Evolutionary conservation across 1,140 invertebrate genomes (phyloP).

Genomic region (Arion vulgaris): DNA sequence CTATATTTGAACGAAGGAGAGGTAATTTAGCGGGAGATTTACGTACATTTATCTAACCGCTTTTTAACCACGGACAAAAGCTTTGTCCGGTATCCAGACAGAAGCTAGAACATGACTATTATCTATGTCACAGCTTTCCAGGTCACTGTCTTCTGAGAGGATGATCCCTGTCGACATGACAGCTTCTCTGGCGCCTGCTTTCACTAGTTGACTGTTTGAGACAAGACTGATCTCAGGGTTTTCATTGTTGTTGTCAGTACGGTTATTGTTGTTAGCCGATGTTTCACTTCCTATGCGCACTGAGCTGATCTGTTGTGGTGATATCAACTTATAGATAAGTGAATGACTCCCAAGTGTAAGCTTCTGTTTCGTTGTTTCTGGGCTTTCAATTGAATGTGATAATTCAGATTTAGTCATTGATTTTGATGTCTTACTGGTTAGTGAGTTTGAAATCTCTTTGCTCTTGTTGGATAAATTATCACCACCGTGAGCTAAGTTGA

Average conservation of each 20-base stretch:
- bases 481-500: background rate
- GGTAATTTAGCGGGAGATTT: no score
- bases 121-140: background rate
- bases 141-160: no score
- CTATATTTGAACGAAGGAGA: no score
- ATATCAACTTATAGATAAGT: background rate
- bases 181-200: background rate
- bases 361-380: background rate
- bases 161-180: background rate
- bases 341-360: background rate
- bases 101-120: background rate
- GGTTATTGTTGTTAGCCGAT: background rate
- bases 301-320: background rate
- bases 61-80: slow-evolving; percentile 9
- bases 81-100: background rate
- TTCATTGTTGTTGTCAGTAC: background rate
- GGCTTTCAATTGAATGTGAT: no score
- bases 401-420: background rate
- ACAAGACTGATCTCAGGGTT: background rate
- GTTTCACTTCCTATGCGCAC: background rate
- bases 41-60: no score
- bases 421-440: background rate
- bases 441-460: background rate
- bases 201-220: background rate
- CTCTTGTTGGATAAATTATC: background rate